Percentiles rank a stretch among this genome's conserved stretches.
phyloP scores from a whole-genome alignment of 2,888 invertebrate genomes.

The Leistus spinibarbis region DNA sequence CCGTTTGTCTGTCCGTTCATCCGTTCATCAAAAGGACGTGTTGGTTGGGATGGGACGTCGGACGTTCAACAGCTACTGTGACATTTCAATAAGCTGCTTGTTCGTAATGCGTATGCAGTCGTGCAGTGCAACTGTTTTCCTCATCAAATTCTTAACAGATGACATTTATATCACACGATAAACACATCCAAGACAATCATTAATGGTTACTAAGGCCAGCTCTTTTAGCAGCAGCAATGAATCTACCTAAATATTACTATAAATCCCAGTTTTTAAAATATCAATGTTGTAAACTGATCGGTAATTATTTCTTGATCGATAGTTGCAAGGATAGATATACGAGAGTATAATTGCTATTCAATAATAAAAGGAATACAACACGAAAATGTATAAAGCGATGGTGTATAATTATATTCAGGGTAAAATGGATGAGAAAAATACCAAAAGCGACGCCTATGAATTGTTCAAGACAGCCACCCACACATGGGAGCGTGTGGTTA shows the following conservation, averaged over 20 bases:
- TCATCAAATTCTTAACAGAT: neutral
- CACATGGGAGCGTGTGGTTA: slow-evolving; percentile 8
- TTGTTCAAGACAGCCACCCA: slow-evolving; percentile 8
- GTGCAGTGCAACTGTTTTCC: neutral
- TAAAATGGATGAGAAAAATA: neutral
- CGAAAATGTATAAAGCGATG: neutral
- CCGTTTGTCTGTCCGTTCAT: slow-evolving; percentile 21
- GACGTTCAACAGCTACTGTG: slow-evolving; percentile 2
- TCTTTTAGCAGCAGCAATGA: no score
- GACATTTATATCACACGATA: neutral
- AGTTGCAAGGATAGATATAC: no score
- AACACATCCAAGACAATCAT: no score
- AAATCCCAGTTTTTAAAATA: no score
- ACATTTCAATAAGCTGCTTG: slow-evolving; percentile 30
- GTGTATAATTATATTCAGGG: neutral
- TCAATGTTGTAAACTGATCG: no score
- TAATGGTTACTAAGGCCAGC: no score
- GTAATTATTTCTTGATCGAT: no score
- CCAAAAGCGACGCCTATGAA: neutral
- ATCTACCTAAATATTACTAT: no score
- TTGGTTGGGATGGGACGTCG: no score
- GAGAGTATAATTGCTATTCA: neutral
- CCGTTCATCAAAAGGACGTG: slow-evolving; percentile 13
- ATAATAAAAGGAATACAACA: neutral
- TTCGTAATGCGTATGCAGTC: neutral